Conservation (phyloP, 1,140 invertebrate genomes). For the Monochamus saltuarius region DNA sequence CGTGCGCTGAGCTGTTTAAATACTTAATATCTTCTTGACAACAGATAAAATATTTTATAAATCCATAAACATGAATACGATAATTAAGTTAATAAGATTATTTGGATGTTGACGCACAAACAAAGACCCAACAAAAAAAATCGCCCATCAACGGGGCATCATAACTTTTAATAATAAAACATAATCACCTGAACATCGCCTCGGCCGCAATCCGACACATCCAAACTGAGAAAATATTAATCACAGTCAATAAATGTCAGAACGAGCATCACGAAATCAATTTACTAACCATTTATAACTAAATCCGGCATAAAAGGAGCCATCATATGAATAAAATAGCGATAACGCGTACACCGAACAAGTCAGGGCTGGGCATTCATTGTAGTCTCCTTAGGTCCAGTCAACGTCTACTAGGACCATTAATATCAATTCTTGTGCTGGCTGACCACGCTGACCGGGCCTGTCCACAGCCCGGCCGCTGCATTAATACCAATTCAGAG, state of each 20-base stretch:
- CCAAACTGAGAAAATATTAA: conserved; percentile 34
- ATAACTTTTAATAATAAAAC: conserved; percentile 16
- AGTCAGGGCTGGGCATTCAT: conserved; percentile 14
- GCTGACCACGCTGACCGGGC: conserved; percentile 38
- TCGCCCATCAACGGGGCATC: conserved; percentile 11
- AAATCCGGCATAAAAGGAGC: conserved; percentile 37
- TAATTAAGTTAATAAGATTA: conserved; percentile 22
- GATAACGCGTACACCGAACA: conserved; percentile 35
- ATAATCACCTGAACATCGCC: conserved; percentile 19
- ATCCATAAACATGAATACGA: background rate
- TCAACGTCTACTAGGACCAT: conserved; percentile 33
- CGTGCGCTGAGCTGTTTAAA: no score
- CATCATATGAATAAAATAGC: conserved; percentile 49
- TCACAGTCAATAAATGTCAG: conserved; percentile 44
- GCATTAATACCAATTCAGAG: conserved; percentile 50
- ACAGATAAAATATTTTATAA: no score
- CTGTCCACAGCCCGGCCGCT: conserved; percentile 40
- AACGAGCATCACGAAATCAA: conserved; percentile 39
- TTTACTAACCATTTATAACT: conserved; percentile 45
- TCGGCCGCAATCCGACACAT: conserved; percentile 1
- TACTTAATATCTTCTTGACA: no score
- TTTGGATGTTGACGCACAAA: conserved; percentile 5
- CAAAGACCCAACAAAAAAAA: conserved; percentile 17
- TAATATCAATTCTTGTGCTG: conserved; percentile 47
- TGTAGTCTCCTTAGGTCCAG: conserved; percentile 16